Evolutionary conservation across 2,888 invertebrate genomes (phyloP).

Genomic region (Panzeria rudis): DNA sequence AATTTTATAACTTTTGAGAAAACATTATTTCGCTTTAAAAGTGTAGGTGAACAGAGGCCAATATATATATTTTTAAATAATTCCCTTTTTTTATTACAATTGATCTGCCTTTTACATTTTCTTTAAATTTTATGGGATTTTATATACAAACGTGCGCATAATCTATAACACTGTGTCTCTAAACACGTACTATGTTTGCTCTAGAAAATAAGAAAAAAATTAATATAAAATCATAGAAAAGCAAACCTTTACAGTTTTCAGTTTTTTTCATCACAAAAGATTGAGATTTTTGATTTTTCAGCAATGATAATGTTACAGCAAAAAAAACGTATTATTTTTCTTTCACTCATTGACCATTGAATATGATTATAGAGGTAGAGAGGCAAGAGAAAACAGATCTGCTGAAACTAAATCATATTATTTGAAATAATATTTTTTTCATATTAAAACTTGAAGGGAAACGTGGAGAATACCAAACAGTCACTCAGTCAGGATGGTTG

Average conservation of each 20-base stretch:
- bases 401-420: conserved; percentile 61
- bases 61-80: too few species aligned
- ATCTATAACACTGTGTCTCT: conserved; percentile 27
- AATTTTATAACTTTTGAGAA: too few species aligned
- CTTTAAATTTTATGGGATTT: conserved; percentile 2
- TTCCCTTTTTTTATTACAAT: background rate
- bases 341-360: conserved; percentile 65
- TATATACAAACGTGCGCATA: conserved; percentile 47
- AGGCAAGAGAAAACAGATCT: conserved; percentile 32
- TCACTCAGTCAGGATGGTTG: conserved; percentile 6
- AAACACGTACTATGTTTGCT: conserved; percentile 57
- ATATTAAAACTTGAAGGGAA: conserved; percentile 44
- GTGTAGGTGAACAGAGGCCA: too few species aligned
- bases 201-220: conserved; percentile 26
- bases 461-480: conserved; percentile 4
- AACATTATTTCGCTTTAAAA: too few species aligned
- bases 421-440: conserved; percentile 16
- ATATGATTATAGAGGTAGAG: conserved; percentile 13
- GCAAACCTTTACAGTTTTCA: conserved; percentile 27
- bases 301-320: conserved; percentile 68
- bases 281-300: conserved; percentile 71
- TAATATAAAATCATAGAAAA: conserved; percentile 32
- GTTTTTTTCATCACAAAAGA: conserved; percentile 57
- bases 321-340: conserved; percentile 56
- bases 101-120: background rate